phyloP scores from a whole-genome alignment of 2,888 invertebrate genomes.

The Agonum fuliginosum region DNA sequence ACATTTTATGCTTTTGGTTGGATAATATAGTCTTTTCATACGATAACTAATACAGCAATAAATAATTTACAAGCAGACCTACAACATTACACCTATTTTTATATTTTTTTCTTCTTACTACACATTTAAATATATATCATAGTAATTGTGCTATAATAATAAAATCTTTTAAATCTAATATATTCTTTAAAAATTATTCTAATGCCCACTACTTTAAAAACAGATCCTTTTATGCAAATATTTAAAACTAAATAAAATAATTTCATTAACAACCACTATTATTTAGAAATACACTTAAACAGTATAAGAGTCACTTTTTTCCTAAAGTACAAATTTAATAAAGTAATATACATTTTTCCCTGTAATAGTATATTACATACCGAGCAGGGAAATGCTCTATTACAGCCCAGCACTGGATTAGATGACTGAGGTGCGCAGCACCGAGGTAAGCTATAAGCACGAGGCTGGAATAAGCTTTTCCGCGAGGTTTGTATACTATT shows the following conservation, averaged over 20 bases:
- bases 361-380: no score
- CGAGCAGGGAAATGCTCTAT: no score
- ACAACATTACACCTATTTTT: slow-evolving; percentile 59
- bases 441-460: no score
- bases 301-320: no score
- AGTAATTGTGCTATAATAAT: slow-evolving; percentile 53
- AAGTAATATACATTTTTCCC: no score
- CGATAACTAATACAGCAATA: slow-evolving; percentile 58
- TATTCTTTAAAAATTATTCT: slow-evolving; percentile 33
- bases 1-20: slow-evolving; percentile 48
- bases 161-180: slow-evolving; percentile 47
- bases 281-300: neutral
- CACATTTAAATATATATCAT: slow-evolving; percentile 52
- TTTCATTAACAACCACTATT: neutral
- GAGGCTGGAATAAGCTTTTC: no score
- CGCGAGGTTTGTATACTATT: no score
- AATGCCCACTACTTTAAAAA: slow-evolving; percentile 16
- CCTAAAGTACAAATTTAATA: no score
- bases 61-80: slow-evolving; percentile 57
- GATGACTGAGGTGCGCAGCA: no score
- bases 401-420: no score
- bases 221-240: slow-evolving; percentile 16
- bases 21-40: slow-evolving; percentile 28
- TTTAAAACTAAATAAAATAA: neutral
- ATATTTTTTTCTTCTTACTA: slow-evolving; percentile 47